These are phyloP conservation scores for Leptopilina myrica DNA, from an alignment of 2,888 invertebrate genomes.

Conservation along the genomic window DNA sequence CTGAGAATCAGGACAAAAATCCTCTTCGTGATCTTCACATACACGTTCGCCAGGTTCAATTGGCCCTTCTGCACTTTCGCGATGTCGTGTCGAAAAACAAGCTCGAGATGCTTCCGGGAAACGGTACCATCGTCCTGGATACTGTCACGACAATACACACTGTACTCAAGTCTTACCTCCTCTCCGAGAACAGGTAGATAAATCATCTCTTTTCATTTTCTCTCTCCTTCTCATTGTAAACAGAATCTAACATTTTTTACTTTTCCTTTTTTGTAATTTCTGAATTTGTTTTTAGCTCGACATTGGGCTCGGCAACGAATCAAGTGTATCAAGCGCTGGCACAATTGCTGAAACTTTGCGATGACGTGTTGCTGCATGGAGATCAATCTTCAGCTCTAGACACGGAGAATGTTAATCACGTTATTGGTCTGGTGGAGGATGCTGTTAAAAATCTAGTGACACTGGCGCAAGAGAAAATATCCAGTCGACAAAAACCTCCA, in stretches of 20 bases:
- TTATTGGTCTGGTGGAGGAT: constrained; percentile 84
- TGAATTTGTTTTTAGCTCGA: constrained; percentile 78
- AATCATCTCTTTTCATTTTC: constrained; percentile 3
- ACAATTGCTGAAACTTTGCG: constrained; percentile 91
- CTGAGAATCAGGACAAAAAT: constrained; percentile 79
- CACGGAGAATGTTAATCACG: constrained; percentile 82
- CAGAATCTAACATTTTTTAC: neutral
- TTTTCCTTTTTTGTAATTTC: constrained; percentile 8
- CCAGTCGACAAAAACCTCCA: constrained; percentile 78
- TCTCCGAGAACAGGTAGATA: constrained; percentile 78
- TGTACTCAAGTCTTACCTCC: constrained; percentile 77
- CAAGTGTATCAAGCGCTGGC: constrained; percentile 92
- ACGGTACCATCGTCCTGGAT: constrained; percentile 95
- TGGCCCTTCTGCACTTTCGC: constrained; percentile 91
- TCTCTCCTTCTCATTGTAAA: neutral
- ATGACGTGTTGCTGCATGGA: constrained; percentile 89
- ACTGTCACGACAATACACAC: constrained; percentile 92
- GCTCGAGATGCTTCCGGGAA: constrained; percentile 94
- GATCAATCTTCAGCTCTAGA: constrained; percentile 82
- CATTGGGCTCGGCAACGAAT: constrained; percentile 87
- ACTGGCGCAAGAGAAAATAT: constrained; percentile 89
- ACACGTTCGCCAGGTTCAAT: constrained; percentile 85
- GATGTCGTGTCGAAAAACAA: constrained; percentile 95
- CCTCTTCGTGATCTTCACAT: constrained; percentile 86
- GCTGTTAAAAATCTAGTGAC: constrained; percentile 88